These are phyloP conservation scores for Diachasmimorpha longicaudata DNA, from an alignment of 1,140 invertebrate genomes.

Conservation along the genomic window DNA sequence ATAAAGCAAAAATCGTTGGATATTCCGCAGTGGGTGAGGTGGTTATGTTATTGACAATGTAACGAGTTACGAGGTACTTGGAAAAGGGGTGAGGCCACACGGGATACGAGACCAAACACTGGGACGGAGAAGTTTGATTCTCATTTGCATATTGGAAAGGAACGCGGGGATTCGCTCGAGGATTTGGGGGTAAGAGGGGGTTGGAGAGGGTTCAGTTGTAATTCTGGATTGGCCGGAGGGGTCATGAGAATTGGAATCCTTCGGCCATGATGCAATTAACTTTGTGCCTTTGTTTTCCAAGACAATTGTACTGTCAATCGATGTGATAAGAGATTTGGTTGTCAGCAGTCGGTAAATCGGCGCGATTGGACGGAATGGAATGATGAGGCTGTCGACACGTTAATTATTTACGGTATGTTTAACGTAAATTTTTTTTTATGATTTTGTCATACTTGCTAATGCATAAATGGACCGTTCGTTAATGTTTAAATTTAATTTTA, in stretches of 20 bases:
- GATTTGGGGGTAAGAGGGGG: no score
- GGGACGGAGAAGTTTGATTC: conserved; percentile 18
- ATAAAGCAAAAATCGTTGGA: neutral
- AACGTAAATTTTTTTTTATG: no score
- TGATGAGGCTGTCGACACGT: no score
- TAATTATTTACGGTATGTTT: no score
- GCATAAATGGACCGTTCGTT: no score
- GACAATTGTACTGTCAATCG: conserved; percentile 35
- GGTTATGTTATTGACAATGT: neutral
- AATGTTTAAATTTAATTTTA: no score
- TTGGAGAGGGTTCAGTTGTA: conserved; percentile 39
- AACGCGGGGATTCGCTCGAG: neutral
- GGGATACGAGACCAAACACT: conserved; percentile 3
- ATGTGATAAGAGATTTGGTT: neutral
- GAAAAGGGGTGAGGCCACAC: neutral
- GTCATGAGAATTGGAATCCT: neutral
- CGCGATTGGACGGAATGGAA: no score
- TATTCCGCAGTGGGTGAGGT: neutral
- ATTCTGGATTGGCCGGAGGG: conserved; percentile 15
- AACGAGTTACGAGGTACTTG: neutral
- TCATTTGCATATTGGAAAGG: conserved; percentile 22
- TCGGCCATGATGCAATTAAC: neutral
- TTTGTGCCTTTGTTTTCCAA: neutral
- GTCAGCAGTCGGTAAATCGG: no score
- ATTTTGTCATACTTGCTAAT: no score